Base-by-base conservation (phyloP, 2,888 invertebrate species). In the Elmis aenea region DNA sequence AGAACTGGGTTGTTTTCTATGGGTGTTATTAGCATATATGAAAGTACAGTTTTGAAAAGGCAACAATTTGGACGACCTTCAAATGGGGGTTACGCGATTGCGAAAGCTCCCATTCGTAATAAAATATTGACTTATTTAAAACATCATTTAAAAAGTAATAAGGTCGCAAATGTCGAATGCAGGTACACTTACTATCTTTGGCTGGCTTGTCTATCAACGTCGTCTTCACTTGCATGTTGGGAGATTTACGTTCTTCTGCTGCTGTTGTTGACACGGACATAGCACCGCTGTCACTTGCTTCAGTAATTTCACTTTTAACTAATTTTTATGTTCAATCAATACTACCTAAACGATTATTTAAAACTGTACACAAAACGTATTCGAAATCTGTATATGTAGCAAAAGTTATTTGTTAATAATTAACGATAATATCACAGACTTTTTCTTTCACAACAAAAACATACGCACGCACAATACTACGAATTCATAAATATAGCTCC, bases 371-470 rank as follows among this genome's bases (percentile, higher is more conserved):
- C 30, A 36, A 38, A 37, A 30, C n/a, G n/a, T 34, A 41, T 38
- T 42, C 42, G 29, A 42, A 42, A 42, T 41, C 37, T 28, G 37
- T 42, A 42, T 34, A 42, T 42, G n/a, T n/a, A 42, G 37, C 38
- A 26, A 42, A 42, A 40, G 26, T 40, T 44, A 44, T 40, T 29
- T 36, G 41, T 42, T 45, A 31, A 34, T 44, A 48, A 51, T 45
- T 46, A 37, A 44, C 72, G 72, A 73, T 73, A 73, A 73, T 74
- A 74, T 74, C 74, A 74, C 74, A 74, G 74, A 74, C 73, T 72
- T 72, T 72, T 74, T 73, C 72, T 72, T 71, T 61, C 62, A 66
- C 72, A 72, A 71, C 72, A 71, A 72, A 67, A 73, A 73, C 72
- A 73, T 51, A 55, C 54, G 51, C 50, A 71, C 50, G 50, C 52